phyloP scores from a whole-genome alignment of 92 coral and sea anemone species.

The Bergia puertoricense region DNA sequence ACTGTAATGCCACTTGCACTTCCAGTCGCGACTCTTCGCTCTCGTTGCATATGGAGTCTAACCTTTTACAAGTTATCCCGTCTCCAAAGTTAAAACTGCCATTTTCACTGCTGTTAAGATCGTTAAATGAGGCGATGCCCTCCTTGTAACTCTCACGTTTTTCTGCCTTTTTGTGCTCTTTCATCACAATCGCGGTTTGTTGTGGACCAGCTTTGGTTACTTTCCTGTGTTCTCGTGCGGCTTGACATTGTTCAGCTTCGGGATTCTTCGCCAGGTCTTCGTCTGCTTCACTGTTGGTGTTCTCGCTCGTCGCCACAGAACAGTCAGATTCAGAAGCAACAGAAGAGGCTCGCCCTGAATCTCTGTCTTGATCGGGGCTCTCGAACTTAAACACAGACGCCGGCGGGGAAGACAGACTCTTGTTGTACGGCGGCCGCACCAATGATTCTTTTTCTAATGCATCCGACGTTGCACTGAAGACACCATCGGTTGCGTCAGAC shows the following conservation, averaged over 20 bases:
- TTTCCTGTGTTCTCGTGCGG: not conserved
- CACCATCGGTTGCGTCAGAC: not conserved
- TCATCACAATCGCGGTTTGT: not conserved
- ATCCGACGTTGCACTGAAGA: not conserved
- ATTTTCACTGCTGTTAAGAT: not conserved
- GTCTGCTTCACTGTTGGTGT: not conserved
- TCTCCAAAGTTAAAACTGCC: not conserved
- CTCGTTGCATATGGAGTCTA: slow-evolving; percentile 7
- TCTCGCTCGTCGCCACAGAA: not conserved
- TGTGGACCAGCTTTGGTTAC: not conserved
- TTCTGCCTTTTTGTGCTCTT: not conserved
- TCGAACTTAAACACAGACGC: not conserved
- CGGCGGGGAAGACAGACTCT: not conserved
- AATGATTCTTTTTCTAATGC: not conserved
- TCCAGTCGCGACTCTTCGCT: slow-evolving; percentile 39
- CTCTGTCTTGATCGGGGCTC: not conserved
- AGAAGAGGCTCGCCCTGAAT: slow-evolving; percentile 23
- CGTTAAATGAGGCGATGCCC: not conserved
- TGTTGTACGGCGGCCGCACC: not conserved
- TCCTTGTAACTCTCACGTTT: slow-evolving; percentile 12
- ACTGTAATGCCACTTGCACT: slow-evolving; percentile 50
- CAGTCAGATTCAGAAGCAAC: slow-evolving; percentile 5
- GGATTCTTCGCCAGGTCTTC: not conserved
- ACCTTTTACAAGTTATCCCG: not conserved
- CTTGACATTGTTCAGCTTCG: not conserved